A percentile compares a stretch with the other conserved stretches of the same genome.
Evolutionary conservation across 2,888 invertebrate genomes (phyloP).

Genomic region (Polyploca ridens): DNA sequence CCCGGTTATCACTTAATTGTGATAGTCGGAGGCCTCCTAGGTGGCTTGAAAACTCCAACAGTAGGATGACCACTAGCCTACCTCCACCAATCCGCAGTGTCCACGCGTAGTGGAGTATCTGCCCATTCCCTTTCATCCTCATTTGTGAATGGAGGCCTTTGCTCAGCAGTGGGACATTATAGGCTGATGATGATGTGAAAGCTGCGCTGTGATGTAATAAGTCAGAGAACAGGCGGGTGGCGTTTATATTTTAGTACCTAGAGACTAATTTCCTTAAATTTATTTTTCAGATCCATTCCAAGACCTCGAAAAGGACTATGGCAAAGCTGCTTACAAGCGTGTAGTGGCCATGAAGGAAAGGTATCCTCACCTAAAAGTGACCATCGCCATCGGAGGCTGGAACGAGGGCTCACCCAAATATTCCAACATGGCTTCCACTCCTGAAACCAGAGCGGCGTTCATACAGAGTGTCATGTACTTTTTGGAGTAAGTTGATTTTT

Average conservation of each 20-base stretch:
- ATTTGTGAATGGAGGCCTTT: too few relatives aligned
- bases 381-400: slow-evolving; percentile 95
- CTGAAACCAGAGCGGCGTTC: slow-evolving; percentile 86
- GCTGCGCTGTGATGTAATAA: too few relatives aligned
- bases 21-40: too few relatives aligned
- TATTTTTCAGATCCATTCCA: slow-evolving; percentile 87
- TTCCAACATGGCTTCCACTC: slow-evolving; percentile 87
- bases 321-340: slow-evolving; percentile 88
- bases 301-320: slow-evolving; percentile 90
- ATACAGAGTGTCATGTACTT: slow-evolving; percentile 88
- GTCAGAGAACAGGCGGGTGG: too few relatives aligned
- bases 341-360: slow-evolving; percentile 86
- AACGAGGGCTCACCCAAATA: slow-evolving; percentile 92
- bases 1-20: too few relatives aligned
- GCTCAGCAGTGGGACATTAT: too few relatives aligned
- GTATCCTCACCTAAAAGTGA: slow-evolving; percentile 89
- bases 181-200: too few relatives aligned
- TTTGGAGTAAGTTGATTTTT: slow-evolving; percentile 67
- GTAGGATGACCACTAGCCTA: too few relatives aligned
- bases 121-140: too few relatives aligned
- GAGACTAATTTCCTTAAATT: background rate
- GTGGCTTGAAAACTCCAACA: too few relatives aligned
- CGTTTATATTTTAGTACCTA: background rate
- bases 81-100: too few relatives aligned
- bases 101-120: too few relatives aligned